These are phyloP conservation scores for Iguana delicatissima DNA, from an alignment of 2,797 vertebrate species.

Conservation along the genomic window DNA sequence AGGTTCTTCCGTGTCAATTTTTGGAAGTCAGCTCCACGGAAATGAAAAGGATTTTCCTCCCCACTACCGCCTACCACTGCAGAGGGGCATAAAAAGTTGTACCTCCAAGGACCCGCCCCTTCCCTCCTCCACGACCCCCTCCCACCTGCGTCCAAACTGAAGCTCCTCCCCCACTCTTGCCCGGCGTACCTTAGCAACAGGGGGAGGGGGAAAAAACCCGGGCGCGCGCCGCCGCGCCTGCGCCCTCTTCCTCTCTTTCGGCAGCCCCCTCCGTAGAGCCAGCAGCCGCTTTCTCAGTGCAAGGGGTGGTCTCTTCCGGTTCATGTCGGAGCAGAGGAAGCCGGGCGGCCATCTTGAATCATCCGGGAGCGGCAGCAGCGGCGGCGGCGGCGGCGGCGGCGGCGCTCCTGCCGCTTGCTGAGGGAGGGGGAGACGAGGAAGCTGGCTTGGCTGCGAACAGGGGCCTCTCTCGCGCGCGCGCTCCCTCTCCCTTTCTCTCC, in stretches of 20 bases:
- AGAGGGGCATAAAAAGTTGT: no score
- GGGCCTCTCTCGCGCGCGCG: not conserved
- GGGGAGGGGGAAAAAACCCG: not conserved
- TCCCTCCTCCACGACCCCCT: no score
- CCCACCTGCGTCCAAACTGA: not conserved
- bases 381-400: conserved; percentile 60
- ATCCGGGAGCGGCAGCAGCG: conserved; percentile 76
- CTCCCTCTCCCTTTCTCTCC: not conserved
- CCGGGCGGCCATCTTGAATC: conserved; percentile 95
- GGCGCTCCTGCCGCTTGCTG: conserved; percentile 11
- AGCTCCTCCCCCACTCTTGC: not conserved
- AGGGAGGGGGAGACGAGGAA: not conserved
- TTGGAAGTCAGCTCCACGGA: not conserved
- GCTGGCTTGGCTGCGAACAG: not conserved
- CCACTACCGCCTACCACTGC: no score
- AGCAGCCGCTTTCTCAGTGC: conserved; percentile 59
- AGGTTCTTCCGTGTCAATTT: not conserved
- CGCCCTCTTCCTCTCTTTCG: not conserved
- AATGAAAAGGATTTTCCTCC: not conserved
- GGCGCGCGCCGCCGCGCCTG: conserved; percentile 40
- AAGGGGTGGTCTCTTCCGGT: conserved; percentile 82
- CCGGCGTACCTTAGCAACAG: conserved; percentile 10
- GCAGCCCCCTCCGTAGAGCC: conserved; percentile 9
- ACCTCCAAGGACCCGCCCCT: no score
- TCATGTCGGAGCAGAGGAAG: conserved; percentile 82